Conservation (phyloP, 2,797 vertebrate species). For the Gymnothorax javanicus region DNA sequence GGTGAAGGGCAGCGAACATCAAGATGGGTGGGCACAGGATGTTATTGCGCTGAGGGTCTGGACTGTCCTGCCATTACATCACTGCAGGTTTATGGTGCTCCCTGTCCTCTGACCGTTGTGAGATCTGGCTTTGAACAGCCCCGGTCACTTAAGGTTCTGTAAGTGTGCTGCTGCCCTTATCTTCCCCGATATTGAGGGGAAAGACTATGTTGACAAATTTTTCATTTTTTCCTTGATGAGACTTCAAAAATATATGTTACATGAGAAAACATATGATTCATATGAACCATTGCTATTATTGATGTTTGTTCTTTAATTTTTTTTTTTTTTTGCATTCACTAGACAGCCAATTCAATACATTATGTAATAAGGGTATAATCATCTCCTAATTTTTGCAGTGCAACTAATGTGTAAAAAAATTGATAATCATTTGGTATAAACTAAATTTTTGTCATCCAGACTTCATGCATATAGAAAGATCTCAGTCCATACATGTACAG, state of each 20-base stretch:
- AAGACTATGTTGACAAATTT: background rate
- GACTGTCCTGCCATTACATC: background rate
- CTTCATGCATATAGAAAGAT: background rate
- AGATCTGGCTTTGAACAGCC: background rate
- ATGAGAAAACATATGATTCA: background rate
- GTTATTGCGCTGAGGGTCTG: constrained; percentile 14
- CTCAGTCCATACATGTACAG: too few relatives aligned
- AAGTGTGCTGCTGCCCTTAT: background rate
- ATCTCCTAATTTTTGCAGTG: background rate
- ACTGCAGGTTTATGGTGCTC: background rate
- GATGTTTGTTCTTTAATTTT: background rate
- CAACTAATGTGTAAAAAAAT: background rate
- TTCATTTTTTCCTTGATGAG: constrained; percentile 10
- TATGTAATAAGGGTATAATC: background rate
- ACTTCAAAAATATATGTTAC: background rate
- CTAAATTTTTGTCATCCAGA: background rate
- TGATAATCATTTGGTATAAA: background rate
- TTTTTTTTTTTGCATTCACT: background rate
- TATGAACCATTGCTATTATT: background rate
- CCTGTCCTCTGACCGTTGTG: background rate
- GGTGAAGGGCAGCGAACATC: background rate
- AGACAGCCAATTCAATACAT: background rate
- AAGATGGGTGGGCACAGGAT: constrained; percentile 9
- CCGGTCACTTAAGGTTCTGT: background rate
- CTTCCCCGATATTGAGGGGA: background rate